A percentile compares a stretch with the other conserved stretches of the same genome.
These are phyloP conservation scores for Trematomus bernacchii DNA, from an alignment of 2,797 vertebrate genomes.

Conservation along the genomic window DNA sequence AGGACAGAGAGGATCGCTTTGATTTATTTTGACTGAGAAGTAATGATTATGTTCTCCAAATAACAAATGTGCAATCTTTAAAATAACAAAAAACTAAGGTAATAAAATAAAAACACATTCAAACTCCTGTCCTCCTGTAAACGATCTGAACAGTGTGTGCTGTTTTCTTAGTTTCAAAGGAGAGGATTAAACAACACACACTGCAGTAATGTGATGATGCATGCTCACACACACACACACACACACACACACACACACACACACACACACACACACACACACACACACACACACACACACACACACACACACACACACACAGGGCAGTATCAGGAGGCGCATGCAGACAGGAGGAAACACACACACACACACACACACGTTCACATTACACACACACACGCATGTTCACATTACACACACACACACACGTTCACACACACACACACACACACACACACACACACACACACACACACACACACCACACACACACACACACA, in stretches of 20 bases:
- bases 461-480: conserved; percentile 20
- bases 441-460: conserved; percentile 11
- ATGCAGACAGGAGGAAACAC: conserved; percentile 61
- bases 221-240: conserved; percentile 17
- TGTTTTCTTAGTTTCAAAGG: conserved; percentile 18
- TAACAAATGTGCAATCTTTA: neutral
- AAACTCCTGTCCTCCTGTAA: conserved; percentile 21
- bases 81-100: neutral
- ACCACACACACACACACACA: conserved; percentile 3
- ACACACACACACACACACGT: conserved; percentile 1
- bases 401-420: neutral
- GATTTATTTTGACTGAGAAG: neutral
- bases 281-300: conserved; percentile 8
- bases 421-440: conserved; percentile 11
- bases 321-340: conserved; percentile 50
- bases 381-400: neutral
- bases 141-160: neutral
- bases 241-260: neutral
- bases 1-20: conserved; percentile 1
- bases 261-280: conserved; percentile 12
- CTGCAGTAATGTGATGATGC: conserved; percentile 30
- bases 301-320: conserved; percentile 6
- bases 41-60: neutral
- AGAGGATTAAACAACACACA: conserved; percentile 14
- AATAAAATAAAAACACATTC: neutral